phyloP scores from a whole-genome alignment of 1,140 invertebrate genomes.

The Schlechtendalia chinensis region DNA sequence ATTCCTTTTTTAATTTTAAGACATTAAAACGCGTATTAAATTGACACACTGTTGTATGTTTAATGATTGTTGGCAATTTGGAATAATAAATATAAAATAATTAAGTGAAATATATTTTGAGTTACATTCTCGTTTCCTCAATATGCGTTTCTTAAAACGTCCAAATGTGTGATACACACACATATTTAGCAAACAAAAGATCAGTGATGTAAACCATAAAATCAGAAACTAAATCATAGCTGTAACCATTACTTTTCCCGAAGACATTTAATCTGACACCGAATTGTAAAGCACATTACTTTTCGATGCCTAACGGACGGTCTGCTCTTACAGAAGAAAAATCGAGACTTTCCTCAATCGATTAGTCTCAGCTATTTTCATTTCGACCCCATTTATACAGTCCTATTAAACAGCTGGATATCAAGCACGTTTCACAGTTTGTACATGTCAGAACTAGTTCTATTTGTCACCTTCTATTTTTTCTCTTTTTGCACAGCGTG shows the following conservation, averaged over 20 bases:
- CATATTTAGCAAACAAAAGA: conserved; percentile 5
- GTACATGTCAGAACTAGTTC: conserved; percentile 23
- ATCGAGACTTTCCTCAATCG: conserved; percentile 16
- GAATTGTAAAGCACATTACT: neutral
- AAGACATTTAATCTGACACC: conserved; percentile 31
- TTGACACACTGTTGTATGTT: too few species aligned
- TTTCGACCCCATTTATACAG: neutral
- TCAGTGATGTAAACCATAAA: neutral
- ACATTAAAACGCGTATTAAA: too few species aligned
- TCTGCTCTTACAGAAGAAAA: neutral
- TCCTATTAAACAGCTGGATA: conserved; percentile 28
- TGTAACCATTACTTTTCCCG: neutral
- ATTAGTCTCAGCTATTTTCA: conserved; percentile 26
- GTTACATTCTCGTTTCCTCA: neutral
- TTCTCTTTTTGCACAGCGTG: conserved; percentile 2
- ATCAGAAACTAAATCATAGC: conserved; percentile 28
- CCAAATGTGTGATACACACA: neutral
- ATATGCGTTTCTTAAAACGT: neutral
- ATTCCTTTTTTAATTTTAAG: too few species aligned
- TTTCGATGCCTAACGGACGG: neutral
- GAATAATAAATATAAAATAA: neutral
- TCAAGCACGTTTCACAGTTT: conserved; percentile 17
- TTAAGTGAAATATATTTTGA: neutral
- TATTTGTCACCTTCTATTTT: conserved; percentile 6
- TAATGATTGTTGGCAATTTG: too few species aligned